Evolutionary conservation across 1,140 invertebrate genomes (phyloP).

Genomic region (Calliphora vicina): DNA sequence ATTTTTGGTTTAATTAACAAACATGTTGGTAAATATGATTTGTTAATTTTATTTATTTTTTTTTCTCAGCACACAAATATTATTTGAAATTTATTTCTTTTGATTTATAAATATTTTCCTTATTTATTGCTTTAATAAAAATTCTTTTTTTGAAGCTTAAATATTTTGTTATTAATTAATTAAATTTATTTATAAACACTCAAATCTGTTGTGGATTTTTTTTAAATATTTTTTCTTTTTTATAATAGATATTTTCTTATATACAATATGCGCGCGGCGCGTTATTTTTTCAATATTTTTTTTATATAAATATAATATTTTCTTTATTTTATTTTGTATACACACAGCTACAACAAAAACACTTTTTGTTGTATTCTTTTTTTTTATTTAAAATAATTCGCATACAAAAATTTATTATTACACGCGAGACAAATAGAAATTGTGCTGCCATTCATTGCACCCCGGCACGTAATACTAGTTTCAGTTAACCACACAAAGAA

Average conservation of each 20-base stretch:
- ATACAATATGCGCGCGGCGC: conserved; percentile 1
- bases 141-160: not conserved
- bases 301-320: not conserved
- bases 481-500: conserved; percentile 60
- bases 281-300: conserved; percentile 8
- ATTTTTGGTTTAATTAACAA: too few relatives aligned
- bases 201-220: not conserved
- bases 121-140: not conserved
- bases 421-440: conserved; percentile 45
- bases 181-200: conserved; percentile 3
- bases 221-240: conserved; percentile 17
- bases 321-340: not conserved
- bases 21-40: too few relatives aligned
- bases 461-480: conserved; percentile 62
- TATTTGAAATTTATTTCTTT: not conserved
- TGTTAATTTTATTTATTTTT: not conserved
- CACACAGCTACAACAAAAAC: not conserved
- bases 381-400: conserved; percentile 2
- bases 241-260: conserved; percentile 15
- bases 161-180: not conserved
- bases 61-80: not conserved
- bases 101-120: conserved; percentile 4
- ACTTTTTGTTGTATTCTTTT: not conserved
- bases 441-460: conserved; percentile 58
- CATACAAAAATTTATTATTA: conserved; percentile 28